phyloP scores from a whole-genome alignment of 2,113 vertebrate genomes.

The Esox niger region DNA sequence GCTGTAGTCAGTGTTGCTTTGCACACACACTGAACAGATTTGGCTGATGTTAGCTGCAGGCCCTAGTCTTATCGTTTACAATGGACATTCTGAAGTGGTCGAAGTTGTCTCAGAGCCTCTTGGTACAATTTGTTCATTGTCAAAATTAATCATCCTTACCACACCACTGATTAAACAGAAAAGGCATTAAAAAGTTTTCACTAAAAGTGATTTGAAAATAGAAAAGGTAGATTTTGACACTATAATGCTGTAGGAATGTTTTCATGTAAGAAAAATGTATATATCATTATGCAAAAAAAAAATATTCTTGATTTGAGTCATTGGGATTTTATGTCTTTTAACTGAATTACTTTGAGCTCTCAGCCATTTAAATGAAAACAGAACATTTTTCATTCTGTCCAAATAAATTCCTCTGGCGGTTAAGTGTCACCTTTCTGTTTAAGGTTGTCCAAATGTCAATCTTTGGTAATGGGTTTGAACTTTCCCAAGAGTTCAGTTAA shows the following conservation, averaged over 20 bases:
- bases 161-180: background rate
- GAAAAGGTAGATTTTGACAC: background rate
- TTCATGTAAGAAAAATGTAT: too few relatives aligned
- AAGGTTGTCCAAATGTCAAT: background rate
- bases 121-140: too few relatives aligned
- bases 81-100: too few relatives aligned
- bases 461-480: background rate
- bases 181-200: background rate
- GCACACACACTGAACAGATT: constrained; percentile 8
- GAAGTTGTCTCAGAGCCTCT: too few relatives aligned
- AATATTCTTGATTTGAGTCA: background rate
- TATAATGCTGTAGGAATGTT: too few relatives aligned
- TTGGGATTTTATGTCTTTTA: constrained; percentile 1
- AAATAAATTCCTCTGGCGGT: constrained; percentile 1
- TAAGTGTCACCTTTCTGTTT: constrained; percentile 7
- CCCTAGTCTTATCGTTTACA: too few relatives aligned
- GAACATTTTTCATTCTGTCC: constrained; percentile 2
- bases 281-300: background rate
- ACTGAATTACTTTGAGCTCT: constrained; percentile 17
- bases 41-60: too few relatives aligned
- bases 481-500: background rate
- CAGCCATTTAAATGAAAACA: constrained; percentile 11
- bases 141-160: too few relatives aligned
- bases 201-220: background rate
- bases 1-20: background rate